Percentiles rank a stretch among this genome's conserved stretches.
These are phyloP conservation scores for Plebejus anna DNA, from an alignment of 2,888 invertebrate genomes.

Conservation along the genomic window DNA sequence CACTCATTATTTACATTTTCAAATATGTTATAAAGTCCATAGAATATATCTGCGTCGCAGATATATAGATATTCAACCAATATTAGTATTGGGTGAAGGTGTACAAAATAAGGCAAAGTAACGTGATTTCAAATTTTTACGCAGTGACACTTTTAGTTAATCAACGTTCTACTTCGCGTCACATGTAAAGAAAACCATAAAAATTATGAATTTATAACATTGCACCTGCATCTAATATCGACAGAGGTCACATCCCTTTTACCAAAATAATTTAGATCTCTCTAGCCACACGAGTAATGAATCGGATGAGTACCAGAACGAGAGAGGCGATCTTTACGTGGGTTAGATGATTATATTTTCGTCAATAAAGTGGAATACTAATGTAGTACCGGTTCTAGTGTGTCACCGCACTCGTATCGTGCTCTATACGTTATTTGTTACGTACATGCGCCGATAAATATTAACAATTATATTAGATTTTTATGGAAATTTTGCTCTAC, in stretches of 20 bases:
- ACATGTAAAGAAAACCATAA: too few relatives aligned
- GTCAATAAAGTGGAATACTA: conserved; percentile 50
- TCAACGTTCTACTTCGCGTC: too few relatives aligned
- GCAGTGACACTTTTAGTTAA: too few relatives aligned
- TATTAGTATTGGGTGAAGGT: too few relatives aligned
- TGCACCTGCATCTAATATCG: too few relatives aligned
- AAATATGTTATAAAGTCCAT: too few relatives aligned
- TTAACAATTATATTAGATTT: conserved; percentile 22
- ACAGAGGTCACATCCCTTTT: conserved; percentile 37
- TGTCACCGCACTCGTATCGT: conserved; percentile 58
- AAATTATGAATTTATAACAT: too few relatives aligned
- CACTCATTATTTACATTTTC: too few relatives aligned
- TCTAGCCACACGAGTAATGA: conserved; percentile 76
- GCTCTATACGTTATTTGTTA: conserved; percentile 48
- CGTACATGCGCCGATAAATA: conserved; percentile 34
- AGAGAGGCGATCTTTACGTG: conserved; percentile 71
- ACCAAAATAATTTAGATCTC: conserved; percentile 68
- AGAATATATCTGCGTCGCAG: too few relatives aligned
- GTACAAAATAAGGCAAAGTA: too few relatives aligned
- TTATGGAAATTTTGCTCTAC: conserved; percentile 30
- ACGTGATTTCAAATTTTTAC: too few relatives aligned
- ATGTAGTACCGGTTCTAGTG: conserved; percentile 64
- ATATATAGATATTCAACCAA: too few relatives aligned
- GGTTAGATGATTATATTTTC: conserved; percentile 59
- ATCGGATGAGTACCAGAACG: conserved; percentile 69